Evolutionary conservation across 2,888 invertebrate genomes (phyloP).

Genomic region (Stratiomys singularior): DNA sequence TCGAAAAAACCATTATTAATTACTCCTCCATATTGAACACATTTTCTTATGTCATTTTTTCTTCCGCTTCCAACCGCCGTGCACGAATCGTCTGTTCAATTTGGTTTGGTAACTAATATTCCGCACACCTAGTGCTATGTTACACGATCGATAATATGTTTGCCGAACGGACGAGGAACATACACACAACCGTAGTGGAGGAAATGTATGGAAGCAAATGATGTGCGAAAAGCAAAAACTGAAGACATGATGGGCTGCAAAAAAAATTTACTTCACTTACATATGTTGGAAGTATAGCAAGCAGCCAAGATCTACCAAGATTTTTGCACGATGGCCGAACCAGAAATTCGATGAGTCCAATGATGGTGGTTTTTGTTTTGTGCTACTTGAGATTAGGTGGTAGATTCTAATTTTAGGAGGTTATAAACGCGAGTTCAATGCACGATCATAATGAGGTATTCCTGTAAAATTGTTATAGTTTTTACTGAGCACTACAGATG

Average conservation of each 20-base stretch:
- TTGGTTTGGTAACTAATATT: constrained; percentile 13
- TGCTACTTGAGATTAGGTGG: background rate
- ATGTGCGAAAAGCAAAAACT: background rate
- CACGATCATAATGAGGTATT: constrained; percentile 41
- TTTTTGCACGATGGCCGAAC: background rate
- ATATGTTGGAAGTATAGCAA: background rate
- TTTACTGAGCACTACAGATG: background rate
- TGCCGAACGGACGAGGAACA: background rate
- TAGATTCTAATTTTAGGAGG: background rate
- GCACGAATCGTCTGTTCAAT: background rate
- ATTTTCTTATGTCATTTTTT: constrained; percentile 11
- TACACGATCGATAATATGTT: constrained; percentile 14
- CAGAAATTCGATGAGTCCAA: constrained; percentile 6
- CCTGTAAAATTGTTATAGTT: constrained; percentile 31
- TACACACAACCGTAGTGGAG: background rate
- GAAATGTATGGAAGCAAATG: constrained; percentile 15
- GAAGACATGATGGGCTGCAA: background rate
- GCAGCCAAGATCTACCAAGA: background rate
- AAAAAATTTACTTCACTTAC: constrained; percentile 4
- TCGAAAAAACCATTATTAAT: constrained; percentile 21
- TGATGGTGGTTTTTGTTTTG: constrained; percentile 16
- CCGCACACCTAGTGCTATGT: constrained; percentile 7
- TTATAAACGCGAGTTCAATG: constrained; percentile 27
- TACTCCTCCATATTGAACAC: constrained; percentile 11
- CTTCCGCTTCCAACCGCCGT: background rate